Evolutionary conservation across 2,113 vertebrate species (phyloP), one percentile per base, ranked within the genome.

Genomic region (Rafetus swinhoei): DNA sequence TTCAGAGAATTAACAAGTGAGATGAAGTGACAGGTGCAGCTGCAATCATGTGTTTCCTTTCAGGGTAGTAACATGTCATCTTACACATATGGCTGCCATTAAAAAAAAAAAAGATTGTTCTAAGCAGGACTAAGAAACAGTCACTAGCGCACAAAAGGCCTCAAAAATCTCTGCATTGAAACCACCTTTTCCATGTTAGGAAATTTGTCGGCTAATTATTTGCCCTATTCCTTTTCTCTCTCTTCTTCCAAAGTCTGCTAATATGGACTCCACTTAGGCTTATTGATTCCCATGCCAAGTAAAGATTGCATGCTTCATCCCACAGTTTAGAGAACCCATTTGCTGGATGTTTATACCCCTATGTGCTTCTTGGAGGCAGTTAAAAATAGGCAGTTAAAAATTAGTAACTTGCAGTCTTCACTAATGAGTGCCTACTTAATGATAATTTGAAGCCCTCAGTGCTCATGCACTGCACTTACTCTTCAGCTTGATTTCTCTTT

Each of bases 371-470:
- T 81, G 91, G 92, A 96, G 91, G 89, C 35, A 56, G 79, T 95
- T 94, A 87, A 93, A 93, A 96, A 94, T 56, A 97, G 56, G 52
- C 82, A 35, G n/a, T n/a, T n/a, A n/a, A n/a, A n/a, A n/a, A n/a
- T n/a, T n/a, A n/a, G 32, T 16, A 69, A n/a, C 72, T 91, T 45
- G 29, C 83, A 84, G 81, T 56, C 82, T 35, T 93, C 25, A 72
- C n/a, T 35, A 35, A 35, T 72, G 35, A 72, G 65, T 65, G 52
- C 52, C 52, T 92, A 55, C 24, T 72, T 35, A 83, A 6, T 62
- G 54, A 84, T 92, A 92, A 94, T 32, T 85, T 90, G 89, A 15
- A 69, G 32, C 80, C 4, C 56, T 88, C 50, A 60, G 19, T 32
- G 85, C 55, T 86, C 39, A 81, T 6, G 8, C 35, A 84, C 81